Evolutionary conservation across 2,888 invertebrate species (phyloP).

Genomic region (Cenopis cana): DNA sequence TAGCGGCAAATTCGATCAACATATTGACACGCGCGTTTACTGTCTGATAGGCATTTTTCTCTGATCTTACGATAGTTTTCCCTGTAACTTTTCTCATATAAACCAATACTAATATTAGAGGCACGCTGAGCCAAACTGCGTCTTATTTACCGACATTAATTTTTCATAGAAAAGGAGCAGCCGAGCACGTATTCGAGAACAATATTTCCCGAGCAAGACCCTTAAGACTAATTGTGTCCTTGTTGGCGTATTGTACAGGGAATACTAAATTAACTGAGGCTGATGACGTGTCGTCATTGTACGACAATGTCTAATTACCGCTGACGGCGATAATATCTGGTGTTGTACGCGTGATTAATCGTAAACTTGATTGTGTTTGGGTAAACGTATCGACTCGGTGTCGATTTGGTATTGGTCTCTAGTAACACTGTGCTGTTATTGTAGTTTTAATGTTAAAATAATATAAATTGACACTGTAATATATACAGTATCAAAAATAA

Average conservation of each 20-base stretch:
- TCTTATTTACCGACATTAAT: constrained; percentile 12
- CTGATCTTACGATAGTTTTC: neutral
- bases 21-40: too few relatives aligned
- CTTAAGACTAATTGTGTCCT: constrained; percentile 44
- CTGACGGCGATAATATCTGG: constrained; percentile 34
- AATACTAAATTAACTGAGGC: constrained; percentile 42
- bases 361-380: constrained; percentile 3
- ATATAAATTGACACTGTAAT: too few relatives aligned
- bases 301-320: constrained; percentile 42
- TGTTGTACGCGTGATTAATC: constrained; percentile 32
- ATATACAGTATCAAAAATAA: too few relatives aligned
- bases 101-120: neutral
- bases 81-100: neutral
- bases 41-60: too few relatives aligned
- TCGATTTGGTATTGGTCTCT: neutral
- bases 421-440: neutral
- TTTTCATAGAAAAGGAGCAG: constrained; percentile 19
- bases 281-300: constrained; percentile 45
- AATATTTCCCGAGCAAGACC: constrained; percentile 27
- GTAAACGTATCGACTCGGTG: neutral
- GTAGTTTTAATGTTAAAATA: too few relatives aligned
- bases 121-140: neutral
- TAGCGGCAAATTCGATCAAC: too few relatives aligned
- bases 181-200: constrained; percentile 22
- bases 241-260: constrained; percentile 43